Evolutionary conservation across 2,888 invertebrate species (phyloP), one percentile per base, ranked within the genome.

Genomic region (Synergus itoensis): DNA sequence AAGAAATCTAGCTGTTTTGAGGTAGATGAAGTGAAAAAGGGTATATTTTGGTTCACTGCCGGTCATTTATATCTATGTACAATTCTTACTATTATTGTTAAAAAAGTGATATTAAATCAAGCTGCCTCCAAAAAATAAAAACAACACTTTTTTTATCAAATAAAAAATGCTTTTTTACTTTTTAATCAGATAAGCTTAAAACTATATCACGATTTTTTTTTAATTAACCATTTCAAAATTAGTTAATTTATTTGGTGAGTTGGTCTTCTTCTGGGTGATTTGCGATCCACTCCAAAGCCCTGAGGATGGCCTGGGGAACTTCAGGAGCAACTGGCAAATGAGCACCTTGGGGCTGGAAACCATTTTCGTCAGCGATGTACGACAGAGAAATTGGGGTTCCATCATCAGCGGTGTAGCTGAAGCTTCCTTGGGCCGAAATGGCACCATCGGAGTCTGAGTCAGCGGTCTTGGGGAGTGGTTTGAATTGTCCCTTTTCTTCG

Each of bases 361-460:
- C 93, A 40, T 92, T 90, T 80, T 91, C 92, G 84, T 93, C 91
- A 77, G 93, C 93, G 11, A 88, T 88, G 85, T 93, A 93, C 2
- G 88, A 90, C 80, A 93, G 79, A 3, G 88, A 88, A 81, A 93
- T 91, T 62, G 87, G 86, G 36, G 89, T 88, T 53, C 93, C 93
- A 78, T 93, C 92, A 57, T 92, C 91, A 43, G 90, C 89, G 3
- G 89, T 88, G 86, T 93, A 93, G 21, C 92, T 92, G 84, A 86
- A 92, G 7, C 87, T 84, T 8, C 93, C 93, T 82, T 91, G 88
- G 0, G 92, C 92, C 16, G 88, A 85, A 77, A 89, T 86, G 16
- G 88, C 91, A 75, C 79, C 79, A 14, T 83, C 79, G 48, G 78
- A 78, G 5, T 77, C 79, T 78, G 14, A n/a, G 57, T n/a, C n/a